Conservation (phyloP, 2,797 vertebrate genomes). For the Vireo griseus region DNA sequence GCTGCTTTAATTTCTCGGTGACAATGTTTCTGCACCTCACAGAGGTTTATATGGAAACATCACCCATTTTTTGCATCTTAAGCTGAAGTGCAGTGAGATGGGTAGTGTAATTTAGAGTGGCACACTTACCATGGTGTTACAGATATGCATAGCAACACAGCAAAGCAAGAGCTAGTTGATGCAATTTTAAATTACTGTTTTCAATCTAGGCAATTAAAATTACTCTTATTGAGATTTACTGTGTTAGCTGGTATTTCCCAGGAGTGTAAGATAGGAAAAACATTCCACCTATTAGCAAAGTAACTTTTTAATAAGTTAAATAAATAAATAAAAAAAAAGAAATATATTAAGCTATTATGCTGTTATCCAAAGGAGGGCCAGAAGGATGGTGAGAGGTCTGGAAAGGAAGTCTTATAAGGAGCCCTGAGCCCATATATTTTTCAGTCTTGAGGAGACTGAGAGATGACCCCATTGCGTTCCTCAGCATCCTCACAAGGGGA, state of each 20-base stretch:
- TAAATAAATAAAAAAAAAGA: not conserved
- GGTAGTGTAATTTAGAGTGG: too few species aligned
- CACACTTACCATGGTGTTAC: not conserved
- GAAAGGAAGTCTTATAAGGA: not conserved
- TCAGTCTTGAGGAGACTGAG: not conserved
- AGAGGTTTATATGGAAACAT: not conserved
- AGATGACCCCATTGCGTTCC: not conserved
- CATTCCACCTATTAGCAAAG: not conserved
- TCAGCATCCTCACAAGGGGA: not conserved
- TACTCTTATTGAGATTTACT: not conserved
- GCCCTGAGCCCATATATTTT: not conserved
- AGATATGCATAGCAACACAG: not conserved
- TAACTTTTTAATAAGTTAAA: not conserved
- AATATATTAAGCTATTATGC: not conserved
- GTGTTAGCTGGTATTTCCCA: not conserved
- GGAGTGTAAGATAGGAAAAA: not conserved
- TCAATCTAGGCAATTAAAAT: not conserved
- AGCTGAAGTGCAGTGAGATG: not conserved
- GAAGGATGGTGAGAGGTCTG: not conserved
- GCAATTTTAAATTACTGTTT: not conserved
- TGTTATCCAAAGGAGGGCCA: not conserved
- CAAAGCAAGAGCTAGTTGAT: not conserved
- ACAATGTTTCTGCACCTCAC: not conserved
- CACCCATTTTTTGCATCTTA: not conserved
- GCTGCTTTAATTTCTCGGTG: not conserved